phyloP scores from a whole-genome alignment of 1,140 invertebrate species.

The Araneus ventricosus region DNA sequence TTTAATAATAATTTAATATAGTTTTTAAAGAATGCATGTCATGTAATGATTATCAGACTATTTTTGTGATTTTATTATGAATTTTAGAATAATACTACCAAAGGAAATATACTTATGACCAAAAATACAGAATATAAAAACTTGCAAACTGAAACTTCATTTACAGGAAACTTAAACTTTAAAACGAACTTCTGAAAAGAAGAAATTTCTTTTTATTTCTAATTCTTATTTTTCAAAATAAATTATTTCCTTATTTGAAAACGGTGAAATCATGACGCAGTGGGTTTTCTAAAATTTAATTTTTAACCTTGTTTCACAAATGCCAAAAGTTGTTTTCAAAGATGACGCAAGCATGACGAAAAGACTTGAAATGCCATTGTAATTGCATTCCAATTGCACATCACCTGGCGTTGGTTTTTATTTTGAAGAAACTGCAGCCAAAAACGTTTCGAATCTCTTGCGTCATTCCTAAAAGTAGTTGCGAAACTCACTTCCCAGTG shows the following conservation, averaged over 20 bases:
- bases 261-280: neutral
- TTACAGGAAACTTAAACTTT: too few relatives aligned
- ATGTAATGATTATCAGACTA: too few relatives aligned
- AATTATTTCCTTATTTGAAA: neutral
- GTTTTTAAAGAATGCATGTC: too few relatives aligned
- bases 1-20: too few relatives aligned
- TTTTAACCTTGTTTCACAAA: neutral
- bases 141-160: too few relatives aligned
- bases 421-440: constrained; percentile 13
- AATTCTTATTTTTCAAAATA: too few relatives aligned
- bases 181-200: too few relatives aligned
- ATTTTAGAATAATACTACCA: too few relatives aligned
- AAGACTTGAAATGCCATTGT: neutral
- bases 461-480: constrained; percentile 19
- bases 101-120: too few relatives aligned
- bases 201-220: too few relatives aligned
- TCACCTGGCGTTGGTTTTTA: constrained; percentile 31
- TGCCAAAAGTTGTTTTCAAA: neutral
- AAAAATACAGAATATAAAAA: too few relatives aligned
- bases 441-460: neutral
- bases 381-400: constrained; percentile 14
- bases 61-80: too few relatives aligned
- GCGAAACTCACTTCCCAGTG: neutral
- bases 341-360: neutral
- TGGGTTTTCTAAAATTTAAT: neutral